Percentiles rank a stretch among this genome's conserved stretches.
Conservation (phyloP, 2,797 vertebrate genomes). For the Typhlichthys eigenmanni region DNA sequence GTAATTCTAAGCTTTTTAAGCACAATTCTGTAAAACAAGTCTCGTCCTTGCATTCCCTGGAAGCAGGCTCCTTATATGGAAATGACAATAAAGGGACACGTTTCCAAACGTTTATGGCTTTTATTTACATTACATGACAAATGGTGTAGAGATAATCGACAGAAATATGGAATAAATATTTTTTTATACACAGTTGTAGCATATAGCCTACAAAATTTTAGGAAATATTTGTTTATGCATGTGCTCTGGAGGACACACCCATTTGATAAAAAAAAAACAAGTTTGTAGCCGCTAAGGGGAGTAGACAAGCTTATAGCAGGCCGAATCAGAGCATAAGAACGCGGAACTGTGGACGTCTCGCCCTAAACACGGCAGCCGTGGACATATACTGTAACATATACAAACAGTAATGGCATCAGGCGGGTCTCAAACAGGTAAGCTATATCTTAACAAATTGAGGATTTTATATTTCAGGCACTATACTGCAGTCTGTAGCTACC, state of each 20-base stretch:
- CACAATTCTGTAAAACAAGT: slow-evolving; percentile 18
- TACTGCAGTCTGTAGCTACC: too few species aligned
- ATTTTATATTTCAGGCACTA: too few species aligned
- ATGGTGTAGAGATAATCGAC: background rate
- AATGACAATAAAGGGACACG: slow-evolving; percentile 31
- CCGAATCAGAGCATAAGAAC: slow-evolving; percentile 45
- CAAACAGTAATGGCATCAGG: slow-evolving; percentile 46
- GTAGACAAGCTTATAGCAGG: too few species aligned
- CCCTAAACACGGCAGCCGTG: background rate
- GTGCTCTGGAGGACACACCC: too few species aligned
- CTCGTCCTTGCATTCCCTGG: slow-evolving; percentile 9
- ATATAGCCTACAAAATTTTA: background rate
- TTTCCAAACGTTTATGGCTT: background rate
- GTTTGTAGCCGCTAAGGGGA: too few species aligned
- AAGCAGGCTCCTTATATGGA: slow-evolving; percentile 1
- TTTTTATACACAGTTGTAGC: too few species aligned
- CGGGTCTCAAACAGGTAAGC: slow-evolving; percentile 42
- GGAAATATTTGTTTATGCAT: too few species aligned
- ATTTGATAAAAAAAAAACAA: too few species aligned
- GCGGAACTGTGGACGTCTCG: slow-evolving; percentile 47
- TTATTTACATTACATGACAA: background rate
- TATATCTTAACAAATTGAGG: background rate
- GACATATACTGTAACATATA: background rate
- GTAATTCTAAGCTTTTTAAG: slow-evolving; percentile 36
- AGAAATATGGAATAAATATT: background rate